Evolutionary conservation across 2,888 invertebrate species (phyloP).

Genomic region (Meghimatium bilineatum): DNA sequence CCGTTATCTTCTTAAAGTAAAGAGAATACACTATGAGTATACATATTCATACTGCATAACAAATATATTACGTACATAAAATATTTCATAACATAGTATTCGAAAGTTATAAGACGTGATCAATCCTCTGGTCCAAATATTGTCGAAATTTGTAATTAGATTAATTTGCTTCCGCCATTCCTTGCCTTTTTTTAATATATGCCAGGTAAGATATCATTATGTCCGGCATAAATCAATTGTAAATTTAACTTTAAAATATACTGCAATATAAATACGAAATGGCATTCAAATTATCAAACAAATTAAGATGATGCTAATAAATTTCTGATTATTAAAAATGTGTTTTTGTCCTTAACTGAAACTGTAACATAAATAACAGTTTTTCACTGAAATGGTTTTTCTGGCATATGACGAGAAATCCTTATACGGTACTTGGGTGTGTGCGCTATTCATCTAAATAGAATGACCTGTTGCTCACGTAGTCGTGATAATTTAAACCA

Average conservation of each 20-base stretch:
- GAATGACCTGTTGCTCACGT: too few species aligned
- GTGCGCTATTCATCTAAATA: not conserved
- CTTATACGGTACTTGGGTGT: slow-evolving; percentile 7
- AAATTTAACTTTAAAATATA: not conserved
- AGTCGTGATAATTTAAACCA: too few species aligned
- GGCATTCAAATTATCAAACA: too few species aligned
- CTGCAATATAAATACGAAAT: too few species aligned
- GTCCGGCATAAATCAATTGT: not conserved
- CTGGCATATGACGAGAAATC: not conserved
- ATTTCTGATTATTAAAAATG: too few species aligned
- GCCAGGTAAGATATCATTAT: not conserved
- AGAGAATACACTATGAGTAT: not conserved
- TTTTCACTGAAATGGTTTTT: not conserved
- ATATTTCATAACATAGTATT: not conserved
- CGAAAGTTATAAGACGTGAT: slow-evolving; percentile 6
- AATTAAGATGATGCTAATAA: too few species aligned
- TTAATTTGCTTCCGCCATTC: slow-evolving; percentile 35
- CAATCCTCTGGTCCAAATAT: slow-evolving; percentile 2
- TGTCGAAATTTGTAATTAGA: slow-evolving; percentile 17
- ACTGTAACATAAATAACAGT: too few species aligned
- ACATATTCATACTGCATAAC: not conserved
- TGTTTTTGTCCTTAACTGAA: too few species aligned
- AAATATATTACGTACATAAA: not conserved
- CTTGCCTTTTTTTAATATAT: not conserved
- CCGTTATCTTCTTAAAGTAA: too few species aligned